These are phyloP conservation scores for Hydropsyche tenuis DNA, from an alignment of 1,140 invertebrate genomes.

Conservation along the genomic window DNA sequence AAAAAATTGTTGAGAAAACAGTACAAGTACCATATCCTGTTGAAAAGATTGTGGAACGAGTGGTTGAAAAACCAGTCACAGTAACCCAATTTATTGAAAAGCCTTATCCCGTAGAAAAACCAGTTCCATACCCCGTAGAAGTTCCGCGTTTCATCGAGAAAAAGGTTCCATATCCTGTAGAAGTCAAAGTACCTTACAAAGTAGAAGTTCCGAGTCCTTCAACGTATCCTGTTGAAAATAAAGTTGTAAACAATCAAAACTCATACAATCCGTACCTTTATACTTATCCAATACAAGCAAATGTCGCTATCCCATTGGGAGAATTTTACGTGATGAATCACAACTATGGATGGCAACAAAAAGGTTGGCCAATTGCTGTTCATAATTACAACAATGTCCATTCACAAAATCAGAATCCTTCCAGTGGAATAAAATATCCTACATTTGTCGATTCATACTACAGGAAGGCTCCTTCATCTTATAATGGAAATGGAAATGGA, in stretches of 20 bases:
- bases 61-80: constrained; percentile 62
- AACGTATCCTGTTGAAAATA: constrained; percentile 59
- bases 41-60: constrained; percentile 60
- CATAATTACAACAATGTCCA: constrained; percentile 9
- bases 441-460: constrained; percentile 39
- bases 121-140: constrained; percentile 61
- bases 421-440: constrained; percentile 23
- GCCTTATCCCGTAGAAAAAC: constrained; percentile 60
- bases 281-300: constrained; percentile 38
- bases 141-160: constrained; percentile 58
- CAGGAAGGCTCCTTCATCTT: constrained; percentile 35
- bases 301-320: constrained; percentile 18
- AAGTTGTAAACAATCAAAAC: constrained; percentile 52
- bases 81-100: constrained; percentile 62
- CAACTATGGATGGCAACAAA: constrained; percentile 20
- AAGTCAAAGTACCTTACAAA: constrained; percentile 56
- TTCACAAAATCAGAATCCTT: constrained; percentile 10
- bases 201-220: constrained; percentile 49
- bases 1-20: constrained; percentile 63
- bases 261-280: constrained; percentile 50
- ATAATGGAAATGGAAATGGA: constrained; percentile 28
- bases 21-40: constrained; percentile 63
- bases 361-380: constrained; percentile 13
- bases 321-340: constrained; percentile 40
- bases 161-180: constrained; percentile 63